Evolutionary conservation across 2,797 vertebrate genomes (phyloP), one percentile per base, ranked within the genome.

Genomic region (Prionace glauca): DNA sequence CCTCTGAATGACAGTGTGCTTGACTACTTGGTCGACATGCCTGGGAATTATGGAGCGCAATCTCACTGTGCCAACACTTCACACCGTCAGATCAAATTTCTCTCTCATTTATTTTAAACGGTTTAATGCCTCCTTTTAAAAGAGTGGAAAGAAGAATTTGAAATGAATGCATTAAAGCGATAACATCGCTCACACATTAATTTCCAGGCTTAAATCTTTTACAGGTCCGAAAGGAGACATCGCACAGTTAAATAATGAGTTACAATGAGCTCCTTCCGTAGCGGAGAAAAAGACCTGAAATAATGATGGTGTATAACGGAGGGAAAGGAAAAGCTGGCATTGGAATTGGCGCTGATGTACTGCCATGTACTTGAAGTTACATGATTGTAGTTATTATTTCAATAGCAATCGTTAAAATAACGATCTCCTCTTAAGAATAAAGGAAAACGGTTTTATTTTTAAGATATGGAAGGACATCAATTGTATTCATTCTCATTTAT

Each of bases 401-500:
- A 32, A 36, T n/a, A 65, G 56, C 14, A 20, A 1, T 91, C 60
- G 16, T 90, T 65, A 91, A 91, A 91, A 32, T 91, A n/a, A 91
- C 18, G 88, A 91, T 29, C 60, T 36, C 14, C 65, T 65, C n/a
- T 84, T 45, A 45, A 84, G 81, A 84, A 84, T 84, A 45, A 69
- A 92, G 36, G 18, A 67, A 69, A 92, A 67, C 67, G 90, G 90
- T n/a, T 65, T 92, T 90, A 90, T 62, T 90, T 90, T 62, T 20
- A 92, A 92, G 90, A 36, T 41, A 24, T 41, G 36, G 22, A 92
- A 90, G 50, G 50, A 22, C 22, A 24, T 92, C 90, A 92, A 67
- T 92, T 92, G 20, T 92, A 92, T 92, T 92, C n/a, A 92, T 69
- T 92, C n/a, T 92, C 90, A 92, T 92, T 69, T 92, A 22, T 67